Base-by-base conservation (phyloP, 2,113 vertebrate species). In the Cephalopholis sonnerati region DNA sequence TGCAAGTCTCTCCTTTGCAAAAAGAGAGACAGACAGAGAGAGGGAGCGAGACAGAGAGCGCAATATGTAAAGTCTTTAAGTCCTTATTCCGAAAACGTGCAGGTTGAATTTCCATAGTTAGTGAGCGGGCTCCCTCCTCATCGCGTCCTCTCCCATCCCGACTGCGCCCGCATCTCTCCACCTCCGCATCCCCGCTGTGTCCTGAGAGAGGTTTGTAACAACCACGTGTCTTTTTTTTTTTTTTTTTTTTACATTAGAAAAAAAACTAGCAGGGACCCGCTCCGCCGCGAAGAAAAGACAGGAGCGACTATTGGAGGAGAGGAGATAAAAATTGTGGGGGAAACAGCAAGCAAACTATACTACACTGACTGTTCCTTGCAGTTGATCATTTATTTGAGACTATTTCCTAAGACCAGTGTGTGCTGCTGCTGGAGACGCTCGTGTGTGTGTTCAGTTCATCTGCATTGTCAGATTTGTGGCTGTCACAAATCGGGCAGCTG, bases 211-310 rank as follows among this genome's bases (percentile, higher is more conserved):
- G 78, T 79, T 92, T 93, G 85, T 92, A 91, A 91, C 85, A 51
- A 94, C 93, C 95, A 96, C 95, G 94, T 95, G 94, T 90, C 82
- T 59, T n/a, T 44, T 29, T 50, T 5, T 13, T 41, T 48, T 39
- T 53, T 67, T 57, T 85, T 67, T 84, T 81, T 79, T 77, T 66
- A 72, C 78, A 80, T 82, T 3, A 44, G 46, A 46, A 73, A 65
- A 69, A 83, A 90, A 87, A 44, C 82, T 75, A 74, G 63, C 81
- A 82, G 57, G 69, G 68, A 85, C 15, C 78, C 70, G 84, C 91
- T 91, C 89, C 90, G 83, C 92, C 88, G 83, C 15, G 58, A 27
- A 39, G 82, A 83, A 63, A 48, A 88, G 50, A 57, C 44, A 61
- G 36, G 32, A 25, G 29, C 54, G 71, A 68, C 75, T 29, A 55